Evolutionary conservation across 2,888 invertebrate genomes (phyloP), one percentile per base, ranked within the genome.

Genomic region (Brassicogethes aeneus): DNA sequence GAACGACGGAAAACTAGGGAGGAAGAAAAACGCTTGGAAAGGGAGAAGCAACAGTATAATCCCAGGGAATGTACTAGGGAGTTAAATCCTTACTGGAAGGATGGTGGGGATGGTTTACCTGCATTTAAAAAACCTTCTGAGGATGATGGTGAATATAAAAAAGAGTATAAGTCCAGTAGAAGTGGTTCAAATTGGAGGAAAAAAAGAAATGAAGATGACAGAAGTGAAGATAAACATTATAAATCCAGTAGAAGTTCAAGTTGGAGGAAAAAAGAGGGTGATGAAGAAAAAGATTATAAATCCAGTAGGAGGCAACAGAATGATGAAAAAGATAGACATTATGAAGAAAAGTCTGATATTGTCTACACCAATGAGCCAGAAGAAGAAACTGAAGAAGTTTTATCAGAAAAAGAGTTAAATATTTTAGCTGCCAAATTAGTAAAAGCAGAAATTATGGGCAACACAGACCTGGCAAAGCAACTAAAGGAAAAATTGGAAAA

Each of bases 401-500:
- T 87, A 13, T 80, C 81, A 34, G 84, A 88, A 66, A 80, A 82
- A 51, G 87, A 96, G 65, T 79, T 93, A 76, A 99, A 97, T 69
- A 81, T 83, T 54, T 65, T 99, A 32, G 91, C 83, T 31, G 92
- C 95, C 2, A 91, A 86, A 70, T 78, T 94, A 47, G 72, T 97
- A 0, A 93, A 93, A 71, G 95, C 96, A 10, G 94, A 97, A 76
- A 79, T 99, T 54, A 78, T 92, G 75, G 95, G 93, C 13, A 82
- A 95, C 62, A 69, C 64, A 60, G 75, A 76, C 46, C 62, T 85
- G 39, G 83, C 83, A 0, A 61, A 66, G 29, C 77, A 86, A 59
- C 69, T 95, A 34, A 88, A 87, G 66, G 59, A 66, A 2, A 82
- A 90, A 63, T 66, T 95, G 33, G 84, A 86, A 49, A 69, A 69